Evolutionary conservation across 2,888 invertebrate genomes (phyloP).

Genomic region (Standfussiana lucernea): DNA sequence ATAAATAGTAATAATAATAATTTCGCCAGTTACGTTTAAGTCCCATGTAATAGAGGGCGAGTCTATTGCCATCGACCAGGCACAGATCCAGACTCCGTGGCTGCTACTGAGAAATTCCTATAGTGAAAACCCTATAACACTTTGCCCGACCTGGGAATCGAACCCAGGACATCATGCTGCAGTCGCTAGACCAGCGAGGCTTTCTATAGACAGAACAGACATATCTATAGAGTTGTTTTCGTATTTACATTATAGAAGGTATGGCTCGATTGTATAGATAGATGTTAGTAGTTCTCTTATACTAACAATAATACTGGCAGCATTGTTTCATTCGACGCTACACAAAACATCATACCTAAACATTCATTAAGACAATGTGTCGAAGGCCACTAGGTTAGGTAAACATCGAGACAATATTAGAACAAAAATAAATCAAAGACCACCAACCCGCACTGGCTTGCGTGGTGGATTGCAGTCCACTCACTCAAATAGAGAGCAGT

Average conservation of each 20-base stretch:
- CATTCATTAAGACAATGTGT: neutral
- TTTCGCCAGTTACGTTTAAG: too few relatives aligned
- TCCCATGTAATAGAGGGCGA: too few relatives aligned
- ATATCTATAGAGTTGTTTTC: neutral
- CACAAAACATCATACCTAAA: neutral
- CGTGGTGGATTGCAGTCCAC: neutral
- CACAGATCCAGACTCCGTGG: too few relatives aligned
- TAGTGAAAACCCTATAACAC: too few relatives aligned
- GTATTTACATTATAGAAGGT: neutral
- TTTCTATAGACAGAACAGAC: too few relatives aligned
- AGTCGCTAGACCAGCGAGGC: too few relatives aligned
- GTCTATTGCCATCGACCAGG: too few relatives aligned
- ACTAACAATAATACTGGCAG: neutral
- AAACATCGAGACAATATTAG: neutral
- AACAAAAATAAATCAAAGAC: neutral
- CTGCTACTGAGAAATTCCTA: too few relatives aligned
- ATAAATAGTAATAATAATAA: too few relatives aligned
- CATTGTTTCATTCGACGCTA: neutral
- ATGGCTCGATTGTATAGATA: neutral
- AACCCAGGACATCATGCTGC: too few relatives aligned
- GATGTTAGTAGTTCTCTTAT: neutral
- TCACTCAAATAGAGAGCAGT: neutral
- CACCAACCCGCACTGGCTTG: neutral
- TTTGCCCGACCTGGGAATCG: too few relatives aligned
- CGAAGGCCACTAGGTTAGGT: too few relatives aligned